These are phyloP conservation scores for Scaptodrosophila latifasciaeformis DNA, from an alignment of 2,888 invertebrate species.

Conservation along the genomic window DNA sequence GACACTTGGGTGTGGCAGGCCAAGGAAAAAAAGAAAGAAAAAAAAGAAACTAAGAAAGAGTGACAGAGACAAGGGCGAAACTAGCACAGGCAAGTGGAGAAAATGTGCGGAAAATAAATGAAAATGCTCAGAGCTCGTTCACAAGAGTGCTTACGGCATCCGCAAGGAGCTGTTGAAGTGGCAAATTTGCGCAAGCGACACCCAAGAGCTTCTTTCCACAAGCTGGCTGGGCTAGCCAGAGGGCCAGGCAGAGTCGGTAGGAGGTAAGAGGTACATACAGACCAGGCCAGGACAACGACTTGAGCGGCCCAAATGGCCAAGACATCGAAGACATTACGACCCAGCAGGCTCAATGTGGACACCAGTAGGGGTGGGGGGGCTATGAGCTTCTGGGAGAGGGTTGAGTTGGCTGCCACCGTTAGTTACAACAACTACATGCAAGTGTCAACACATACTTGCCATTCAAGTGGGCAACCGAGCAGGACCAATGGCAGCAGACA, in stretches of 20 bases:
- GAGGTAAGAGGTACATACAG: background rate
- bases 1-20: constrained; percentile 39
- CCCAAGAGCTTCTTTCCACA: constrained; percentile 47
- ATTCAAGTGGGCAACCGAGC: constrained; percentile 51
- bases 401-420: constrained; percentile 70
- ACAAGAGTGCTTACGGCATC: constrained; percentile 74
- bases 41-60: constrained; percentile 4
- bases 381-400: too few relatives aligned
- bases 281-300: constrained; percentile 38
- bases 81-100: constrained; percentile 22
- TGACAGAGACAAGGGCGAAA: constrained; percentile 13
- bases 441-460: constrained; percentile 74
- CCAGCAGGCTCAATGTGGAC: too few relatives aligned
- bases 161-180: constrained; percentile 75
- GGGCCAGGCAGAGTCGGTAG: background rate
- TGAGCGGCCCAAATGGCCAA: constrained; percentile 4
- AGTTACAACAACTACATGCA: constrained; percentile 74
- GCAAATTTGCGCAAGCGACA: constrained; percentile 74
- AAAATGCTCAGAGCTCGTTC: constrained; percentile 74
- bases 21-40: constrained; percentile 2
- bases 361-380: too few relatives aligned
- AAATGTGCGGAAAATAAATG: constrained; percentile 72
- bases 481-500: constrained; percentile 18
- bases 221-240: constrained; percentile 19
- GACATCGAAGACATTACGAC: background rate